Conservation (phyloP, 2,888 invertebrate species). For the Zygaena filipendulae region DNA sequence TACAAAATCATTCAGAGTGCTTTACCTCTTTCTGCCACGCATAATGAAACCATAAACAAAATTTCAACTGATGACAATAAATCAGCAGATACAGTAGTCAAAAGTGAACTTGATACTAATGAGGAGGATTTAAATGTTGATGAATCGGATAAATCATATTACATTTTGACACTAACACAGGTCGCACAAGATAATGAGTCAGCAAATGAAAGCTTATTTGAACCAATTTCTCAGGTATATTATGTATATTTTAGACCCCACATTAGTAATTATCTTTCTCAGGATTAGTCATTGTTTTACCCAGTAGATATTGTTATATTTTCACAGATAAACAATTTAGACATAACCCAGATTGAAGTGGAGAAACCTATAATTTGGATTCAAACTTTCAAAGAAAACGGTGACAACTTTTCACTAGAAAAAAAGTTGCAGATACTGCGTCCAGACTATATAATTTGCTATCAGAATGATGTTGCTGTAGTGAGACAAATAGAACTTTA, state of each 20-base stretch:
- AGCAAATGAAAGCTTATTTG: slow-evolving; percentile 57
- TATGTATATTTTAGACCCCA: background rate
- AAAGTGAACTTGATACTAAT: slow-evolving; percentile 19
- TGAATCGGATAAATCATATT: slow-evolving; percentile 71
- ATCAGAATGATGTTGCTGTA: slow-evolving; percentile 88
- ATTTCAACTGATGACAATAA: slow-evolving; percentile 17
- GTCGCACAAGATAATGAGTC: slow-evolving; percentile 23
- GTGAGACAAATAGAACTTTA: slow-evolving; percentile 92
- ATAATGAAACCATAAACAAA: slow-evolving; percentile 19
- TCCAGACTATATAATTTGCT: slow-evolving; percentile 89
- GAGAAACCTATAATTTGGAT: slow-evolving; percentile 77
- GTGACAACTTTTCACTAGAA: slow-evolving; percentile 78
- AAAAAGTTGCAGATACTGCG: slow-evolving; percentile 72
- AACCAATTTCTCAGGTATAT: slow-evolving; percentile 71
- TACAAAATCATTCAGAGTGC: slow-evolving; percentile 40
- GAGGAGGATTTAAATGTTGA: slow-evolving; percentile 33
- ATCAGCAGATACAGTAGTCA: slow-evolving; percentile 20
- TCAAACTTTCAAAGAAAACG: slow-evolving; percentile 81
- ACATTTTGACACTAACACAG: slow-evolving; percentile 78
- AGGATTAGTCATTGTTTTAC: too few relatives aligned
- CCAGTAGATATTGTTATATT: too few relatives aligned
- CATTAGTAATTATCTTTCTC: too few relatives aligned
- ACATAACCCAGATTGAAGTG: slow-evolving; percentile 71
- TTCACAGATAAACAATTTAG: slow-evolving; percentile 74
- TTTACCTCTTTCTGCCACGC: slow-evolving; percentile 20